A percentile compares a stretch with the other conserved stretches of the same genome.
Conservation (phyloP, 2,797 vertebrate genomes). For the Halcyon smyrnensis region DNA sequence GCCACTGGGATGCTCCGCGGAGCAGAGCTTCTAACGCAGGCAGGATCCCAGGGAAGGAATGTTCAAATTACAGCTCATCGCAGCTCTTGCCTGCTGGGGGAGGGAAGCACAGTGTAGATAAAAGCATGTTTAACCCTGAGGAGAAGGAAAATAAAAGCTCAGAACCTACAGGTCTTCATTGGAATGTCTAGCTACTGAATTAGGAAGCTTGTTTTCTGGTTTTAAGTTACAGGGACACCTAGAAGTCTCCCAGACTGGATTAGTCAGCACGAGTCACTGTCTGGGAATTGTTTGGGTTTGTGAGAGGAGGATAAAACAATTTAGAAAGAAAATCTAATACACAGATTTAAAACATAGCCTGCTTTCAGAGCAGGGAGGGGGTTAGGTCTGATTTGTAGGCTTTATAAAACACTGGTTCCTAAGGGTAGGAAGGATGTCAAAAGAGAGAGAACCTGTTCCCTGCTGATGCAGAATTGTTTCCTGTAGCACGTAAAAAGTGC, state of each 20-base stretch:
- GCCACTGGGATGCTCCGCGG: neutral
- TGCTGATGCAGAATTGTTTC: neutral
- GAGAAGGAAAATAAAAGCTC: slow-evolving; percentile 64
- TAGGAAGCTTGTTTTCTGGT: slow-evolving; percentile 71
- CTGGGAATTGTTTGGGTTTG: slow-evolving; percentile 77
- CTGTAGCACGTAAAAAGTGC: neutral
- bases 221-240: slow-evolving; percentile 73
- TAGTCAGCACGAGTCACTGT: slow-evolving; percentile 77
- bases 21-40: neutral
- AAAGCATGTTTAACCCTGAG: slow-evolving; percentile 61
- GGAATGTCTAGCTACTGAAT: slow-evolving; percentile 75
- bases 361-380: slow-evolving; percentile 9
- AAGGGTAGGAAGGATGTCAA: neutral
- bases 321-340: slow-evolving; percentile 69
- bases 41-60: slow-evolving; percentile 47
- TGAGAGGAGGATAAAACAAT: slow-evolving; percentile 67
- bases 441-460: neutral
- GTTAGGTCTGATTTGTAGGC: neutral
- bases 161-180: slow-evolving; percentile 57
- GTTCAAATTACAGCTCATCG: slow-evolving; percentile 44
- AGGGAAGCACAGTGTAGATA: slow-evolving; percentile 50
- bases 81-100: slow-evolving; percentile 26
- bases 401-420: neutral
- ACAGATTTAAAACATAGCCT: slow-evolving; percentile 40
- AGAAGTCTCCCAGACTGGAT: slow-evolving; percentile 74